These are phyloP conservation scores for Agrochola macilenta DNA, from an alignment of 2,888 invertebrate genomes.

Conservation along the genomic window DNA sequence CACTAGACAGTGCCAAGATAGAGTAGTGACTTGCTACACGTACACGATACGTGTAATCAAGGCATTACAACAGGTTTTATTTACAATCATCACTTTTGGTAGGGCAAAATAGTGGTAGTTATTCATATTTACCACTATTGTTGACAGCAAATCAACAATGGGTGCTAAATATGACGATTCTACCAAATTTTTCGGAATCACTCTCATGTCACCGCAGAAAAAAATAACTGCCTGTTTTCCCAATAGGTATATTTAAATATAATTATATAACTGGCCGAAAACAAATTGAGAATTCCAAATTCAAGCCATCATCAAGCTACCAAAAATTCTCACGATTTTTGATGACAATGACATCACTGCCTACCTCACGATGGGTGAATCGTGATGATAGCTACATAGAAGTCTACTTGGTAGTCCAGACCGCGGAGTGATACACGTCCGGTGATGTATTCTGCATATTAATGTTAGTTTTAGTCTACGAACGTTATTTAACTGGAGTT, in stretches of 20 bases:
- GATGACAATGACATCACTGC: slow-evolving; percentile 36
- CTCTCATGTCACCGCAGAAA: neutral
- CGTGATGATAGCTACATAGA: slow-evolving; percentile 32
- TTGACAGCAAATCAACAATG: neutral
- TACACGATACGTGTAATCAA: too few species aligned
- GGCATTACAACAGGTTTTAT: neutral
- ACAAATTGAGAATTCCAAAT: slow-evolving; percentile 10
- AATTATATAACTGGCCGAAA: too few species aligned
- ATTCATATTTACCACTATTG: neutral
- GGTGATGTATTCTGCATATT: slow-evolving; percentile 36
- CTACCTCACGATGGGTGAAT: slow-evolving; percentile 16
- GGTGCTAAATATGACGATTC: neutral
- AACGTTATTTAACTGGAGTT: slow-evolving; percentile 2
- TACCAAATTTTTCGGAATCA: neutral
- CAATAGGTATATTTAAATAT: neutral
- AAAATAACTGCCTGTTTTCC: neutral
- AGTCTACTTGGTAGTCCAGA: slow-evolving; percentile 40
- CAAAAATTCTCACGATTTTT: slow-evolving; percentile 20
- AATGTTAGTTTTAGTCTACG: slow-evolving; percentile 29
- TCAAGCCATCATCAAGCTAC: neutral
- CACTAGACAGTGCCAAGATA: too few species aligned
- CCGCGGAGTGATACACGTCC: slow-evolving; percentile 17
- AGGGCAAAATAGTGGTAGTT: too few species aligned
- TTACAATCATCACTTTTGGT: neutral
- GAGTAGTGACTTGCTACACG: too few species aligned